A percentile compares a stretch with the other conserved stretches of the same genome.
phyloP scores from a whole-genome alignment of 2,113 vertebrate genomes.

The Mesitornis unicolor region DNA sequence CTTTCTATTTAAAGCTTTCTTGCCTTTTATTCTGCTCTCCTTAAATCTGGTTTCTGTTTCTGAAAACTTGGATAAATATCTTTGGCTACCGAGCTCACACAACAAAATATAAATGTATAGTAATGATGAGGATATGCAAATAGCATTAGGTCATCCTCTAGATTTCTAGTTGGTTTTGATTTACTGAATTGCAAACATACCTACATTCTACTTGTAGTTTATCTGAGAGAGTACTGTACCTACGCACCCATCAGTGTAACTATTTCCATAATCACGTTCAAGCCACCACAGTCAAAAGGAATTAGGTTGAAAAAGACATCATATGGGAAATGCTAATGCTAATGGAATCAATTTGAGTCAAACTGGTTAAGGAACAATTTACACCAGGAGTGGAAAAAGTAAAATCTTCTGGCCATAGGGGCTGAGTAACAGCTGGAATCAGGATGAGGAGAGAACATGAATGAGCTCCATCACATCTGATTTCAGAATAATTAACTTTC shows the following conservation, averaged over 20 bases:
- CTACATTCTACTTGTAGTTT: neutral
- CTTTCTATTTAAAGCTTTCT: neutral
- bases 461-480: neutral
- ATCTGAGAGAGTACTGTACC: neutral
- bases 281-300: neutral
- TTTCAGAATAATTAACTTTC: neutral
- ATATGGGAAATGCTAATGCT: accelerated
- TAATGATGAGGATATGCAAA: neutral
- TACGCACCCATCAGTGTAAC: neutral
- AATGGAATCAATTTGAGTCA: neutral
- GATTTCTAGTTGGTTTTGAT: neutral
- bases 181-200: neutral
- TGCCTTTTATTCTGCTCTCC: neutral
- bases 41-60: neutral
- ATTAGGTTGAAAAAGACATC: neutral
- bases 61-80: neutral
- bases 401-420: neutral
- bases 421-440: neutral
- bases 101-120: neutral
- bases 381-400: neutral
- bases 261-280: neutral
- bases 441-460: neutral
- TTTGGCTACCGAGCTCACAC: neutral
- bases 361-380: neutral
- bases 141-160: accelerated